Evolutionary conservation across 2,797 vertebrate species (phyloP).

Genomic region (Lacerta bilineata): DNA sequence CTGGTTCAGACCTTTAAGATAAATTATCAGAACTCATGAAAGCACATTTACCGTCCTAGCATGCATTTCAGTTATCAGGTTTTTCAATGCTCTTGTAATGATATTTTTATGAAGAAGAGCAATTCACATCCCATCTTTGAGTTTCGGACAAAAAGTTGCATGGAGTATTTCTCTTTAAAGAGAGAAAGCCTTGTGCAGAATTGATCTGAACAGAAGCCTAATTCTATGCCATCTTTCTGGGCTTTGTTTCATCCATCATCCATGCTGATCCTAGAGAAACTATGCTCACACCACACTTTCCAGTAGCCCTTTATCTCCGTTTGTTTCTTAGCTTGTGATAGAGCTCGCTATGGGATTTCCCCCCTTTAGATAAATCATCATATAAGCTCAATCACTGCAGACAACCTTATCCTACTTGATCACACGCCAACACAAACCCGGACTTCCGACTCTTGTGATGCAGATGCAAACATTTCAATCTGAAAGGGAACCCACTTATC

Average conservation of each 20-base stretch:
- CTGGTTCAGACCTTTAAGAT: background rate
- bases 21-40: background rate
- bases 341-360: background rate
- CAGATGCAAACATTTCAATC: constrained; percentile 37
- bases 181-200: background rate
- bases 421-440: background rate
- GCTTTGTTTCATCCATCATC: background rate
- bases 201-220: background rate
- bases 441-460: background rate
- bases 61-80: background rate
- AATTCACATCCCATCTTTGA: background rate
- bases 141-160: background rate
- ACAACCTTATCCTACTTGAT: background rate
- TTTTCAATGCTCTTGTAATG: background rate
- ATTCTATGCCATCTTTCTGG: background rate
- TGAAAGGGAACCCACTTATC: constrained; percentile 14
- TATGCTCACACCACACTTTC: background rate
- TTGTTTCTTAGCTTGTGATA: background rate
- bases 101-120: background rate
- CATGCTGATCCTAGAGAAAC: background rate
- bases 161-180: background rate
- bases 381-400: background rate
- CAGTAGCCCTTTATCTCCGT: background rate
- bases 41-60: background rate
- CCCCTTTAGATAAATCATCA: constrained; percentile 14